These are phyloP conservation scores for Hydrozoanthus gracilis DNA, from an alignment of 92 coral and sea anemone genomes.

Conservation along the genomic window DNA sequence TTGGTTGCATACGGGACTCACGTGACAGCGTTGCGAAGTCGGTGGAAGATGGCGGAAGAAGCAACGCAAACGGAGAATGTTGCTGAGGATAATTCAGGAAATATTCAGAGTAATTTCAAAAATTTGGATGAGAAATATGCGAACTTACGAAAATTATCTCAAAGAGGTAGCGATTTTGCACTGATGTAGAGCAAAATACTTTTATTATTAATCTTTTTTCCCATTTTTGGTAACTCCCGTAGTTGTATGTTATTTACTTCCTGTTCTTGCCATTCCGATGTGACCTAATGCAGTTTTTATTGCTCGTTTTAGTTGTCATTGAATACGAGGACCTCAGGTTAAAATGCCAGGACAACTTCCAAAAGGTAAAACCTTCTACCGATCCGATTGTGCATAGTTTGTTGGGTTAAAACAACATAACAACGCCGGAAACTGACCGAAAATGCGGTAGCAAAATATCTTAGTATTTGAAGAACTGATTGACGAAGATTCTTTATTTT, in stretches of 20 bases:
- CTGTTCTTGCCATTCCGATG: slow-evolving; percentile 11
- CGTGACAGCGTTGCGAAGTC: slow-evolving; percentile 3
- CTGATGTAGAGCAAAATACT: background rate
- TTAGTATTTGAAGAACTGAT: background rate
- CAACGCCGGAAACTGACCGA: background rate
- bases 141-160: slow-evolving; percentile 69
- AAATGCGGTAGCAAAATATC: background rate
- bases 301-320: slow-evolving; percentile 64
- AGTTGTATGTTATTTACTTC: background rate
- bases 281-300: background rate
- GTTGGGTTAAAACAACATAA: background rate
- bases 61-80: background rate
- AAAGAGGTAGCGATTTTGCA: slow-evolving; percentile 61
- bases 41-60: background rate
- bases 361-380: slow-evolving; percentile 66
- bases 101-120: slow-evolving; percentile 51
- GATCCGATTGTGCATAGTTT: background rate
- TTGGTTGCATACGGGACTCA: background rate
- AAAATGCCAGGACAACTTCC: slow-evolving; percentile 84
- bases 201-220: background rate
- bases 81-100: slow-evolving; percentile 39
- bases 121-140: slow-evolving; percentile 68
- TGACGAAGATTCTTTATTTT: background rate
- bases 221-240: no score
- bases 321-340: slow-evolving; percentile 87